These are phyloP conservation scores for Ophioderma brevispina DNA, from an alignment of 35 echinoderm and acorn worm species.

Conservation along the genomic window DNA sequence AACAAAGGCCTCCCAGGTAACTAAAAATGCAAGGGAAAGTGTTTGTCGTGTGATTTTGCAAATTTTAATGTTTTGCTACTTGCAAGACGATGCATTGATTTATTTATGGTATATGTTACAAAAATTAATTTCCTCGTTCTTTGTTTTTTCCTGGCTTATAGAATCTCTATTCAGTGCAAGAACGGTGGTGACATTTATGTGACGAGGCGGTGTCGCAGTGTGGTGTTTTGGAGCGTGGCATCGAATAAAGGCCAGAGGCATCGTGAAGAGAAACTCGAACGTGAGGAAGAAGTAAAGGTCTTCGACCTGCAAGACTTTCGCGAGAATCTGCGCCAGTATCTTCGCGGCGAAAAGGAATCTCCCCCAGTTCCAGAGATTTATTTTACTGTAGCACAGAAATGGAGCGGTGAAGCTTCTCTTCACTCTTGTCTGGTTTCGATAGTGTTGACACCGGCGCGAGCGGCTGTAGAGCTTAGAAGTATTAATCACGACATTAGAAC, in stretches of 20 bases:
- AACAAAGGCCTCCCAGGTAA: no score
- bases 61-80: no score
- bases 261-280: slow-evolving; percentile 46
- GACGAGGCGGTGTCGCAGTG: slow-evolving; percentile 60
- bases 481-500: slow-evolving; percentile 67
- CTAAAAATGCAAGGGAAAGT: no score
- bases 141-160: background rate
- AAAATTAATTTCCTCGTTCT: no score
- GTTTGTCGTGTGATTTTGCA: no score
- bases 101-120: no score
- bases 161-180: slow-evolving; percentile 30
- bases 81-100: no score
- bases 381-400: slow-evolving; percentile 86
- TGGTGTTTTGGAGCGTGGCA: slow-evolving; percentile 46
- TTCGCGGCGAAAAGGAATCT: slow-evolving; percentile 18
- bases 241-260: slow-evolving; percentile 7
- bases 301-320: slow-evolving; percentile 79
- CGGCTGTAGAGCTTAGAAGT: slow-evolving; percentile 70
- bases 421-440: slow-evolving; percentile 80
- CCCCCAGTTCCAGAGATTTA: slow-evolving; percentile 70
- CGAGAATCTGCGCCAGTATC: slow-evolving; percentile 55
- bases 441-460: slow-evolving; percentile 71
- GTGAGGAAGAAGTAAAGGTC: slow-evolving; percentile 61
- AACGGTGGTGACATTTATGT: slow-evolving; percentile 54
- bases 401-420: slow-evolving; percentile 53